Evolutionary conservation across 2,113 vertebrate genomes (phyloP), one percentile per base, ranked within the genome.

Genomic region (Upupa epops): DNA sequence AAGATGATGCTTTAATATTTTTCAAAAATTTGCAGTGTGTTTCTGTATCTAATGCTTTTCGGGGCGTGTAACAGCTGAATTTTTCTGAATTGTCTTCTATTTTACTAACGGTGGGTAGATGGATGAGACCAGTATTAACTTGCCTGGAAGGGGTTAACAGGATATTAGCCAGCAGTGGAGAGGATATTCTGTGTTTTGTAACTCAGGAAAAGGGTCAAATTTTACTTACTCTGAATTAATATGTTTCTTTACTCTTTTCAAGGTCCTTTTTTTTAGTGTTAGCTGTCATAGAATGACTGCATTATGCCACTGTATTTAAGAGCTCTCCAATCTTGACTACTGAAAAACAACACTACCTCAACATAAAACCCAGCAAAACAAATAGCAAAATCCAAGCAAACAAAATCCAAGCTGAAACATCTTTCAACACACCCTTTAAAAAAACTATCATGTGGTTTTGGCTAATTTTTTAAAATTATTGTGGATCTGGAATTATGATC

Each of bases 351-450:
- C 13, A 60, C 40, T 56, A 1, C 3, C 55, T 4, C 37, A 22
- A 55, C 5, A 59, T 49, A 29, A 78, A 77, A 10, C 5, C 0
- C 8, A 68, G 75, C 2, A 3, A 46, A 59, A 68, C 6, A 21
- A 64, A 9, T 2, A 75, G 4, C 5, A 70, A 4, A 4, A 51
- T 11, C 2, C 31, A 46, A 58, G 11, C 2, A 86, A 78, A 74
- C 4, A 37, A 5, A 2, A 6, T 2, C 1, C 6, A 72, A 25
- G 5, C 22, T 64, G 13, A n/a, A 31, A 58, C 0, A 1, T 37
- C 26, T 70, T 40, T 58, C 22, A 84, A 25, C 4, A 58, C 3
- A 45, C 1, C 3, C 54, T 61, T 69, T 21, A 5, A n/a, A 3
- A 51, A 80, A 86, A 69, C 4, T 11, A 1, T 15, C 40, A 42